A percentile compares a stretch with the other conserved stretches of the same genome.
Evolutionary conservation across 2,797 vertebrate species (phyloP).

Genomic region (Naso thynnoides): DNA sequence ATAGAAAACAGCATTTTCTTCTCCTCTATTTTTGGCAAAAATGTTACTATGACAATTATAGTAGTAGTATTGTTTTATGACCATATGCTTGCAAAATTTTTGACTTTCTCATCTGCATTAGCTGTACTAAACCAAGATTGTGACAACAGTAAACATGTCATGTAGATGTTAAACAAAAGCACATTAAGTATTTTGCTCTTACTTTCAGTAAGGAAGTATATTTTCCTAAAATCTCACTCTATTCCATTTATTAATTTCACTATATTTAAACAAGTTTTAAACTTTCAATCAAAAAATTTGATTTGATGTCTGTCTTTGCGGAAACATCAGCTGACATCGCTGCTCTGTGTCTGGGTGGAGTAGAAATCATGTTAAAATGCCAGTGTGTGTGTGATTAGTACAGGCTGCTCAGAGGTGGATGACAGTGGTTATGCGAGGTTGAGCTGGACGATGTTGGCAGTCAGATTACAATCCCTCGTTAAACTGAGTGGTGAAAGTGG

Average conservation of each 20-base stretch:
- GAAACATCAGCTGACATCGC: background rate
- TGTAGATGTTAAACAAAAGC: no score
- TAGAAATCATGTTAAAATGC: slow-evolving; percentile 4
- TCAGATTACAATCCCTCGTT: slow-evolving; percentile 60
- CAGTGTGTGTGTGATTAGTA: background rate
- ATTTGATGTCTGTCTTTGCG: background rate
- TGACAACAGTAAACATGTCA: no score
- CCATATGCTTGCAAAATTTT: no score
- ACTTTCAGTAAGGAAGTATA: background rate
- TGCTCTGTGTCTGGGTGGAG: background rate
- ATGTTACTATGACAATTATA: no score
- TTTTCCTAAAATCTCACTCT: background rate
- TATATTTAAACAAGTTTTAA: no score
- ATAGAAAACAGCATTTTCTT: no score
- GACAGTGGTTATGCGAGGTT: slow-evolving; percentile 50
- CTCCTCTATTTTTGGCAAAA: no score
- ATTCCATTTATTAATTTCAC: no score
- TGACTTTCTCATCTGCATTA: no score
- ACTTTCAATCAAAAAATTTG: background rate
- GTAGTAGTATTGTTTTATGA: no score
- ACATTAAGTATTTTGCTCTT: background rate
- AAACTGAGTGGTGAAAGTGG: slow-evolving; percentile 52
- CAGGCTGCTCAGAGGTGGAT: slow-evolving; percentile 28
- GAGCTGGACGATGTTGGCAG: slow-evolving; percentile 44
- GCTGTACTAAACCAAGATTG: no score